Evolutionary conservation across 2,797 vertebrate genomes (phyloP), one percentile per base, ranked within the genome.

Genomic region (Momotus momota): DNA sequence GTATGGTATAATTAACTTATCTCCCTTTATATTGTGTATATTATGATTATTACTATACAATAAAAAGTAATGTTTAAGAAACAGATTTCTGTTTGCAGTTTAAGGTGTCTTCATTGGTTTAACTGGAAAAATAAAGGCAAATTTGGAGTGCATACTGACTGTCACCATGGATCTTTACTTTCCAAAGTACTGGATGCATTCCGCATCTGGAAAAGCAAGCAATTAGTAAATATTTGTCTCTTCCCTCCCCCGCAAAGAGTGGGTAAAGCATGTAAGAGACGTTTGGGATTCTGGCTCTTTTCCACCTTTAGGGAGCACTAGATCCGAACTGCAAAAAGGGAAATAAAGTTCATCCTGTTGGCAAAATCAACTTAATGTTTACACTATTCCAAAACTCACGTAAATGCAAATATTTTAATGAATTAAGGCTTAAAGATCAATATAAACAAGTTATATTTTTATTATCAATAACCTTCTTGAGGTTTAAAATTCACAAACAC

Each of bases 401-500:
- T 22, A 74, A 85, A 71, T 4, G 51, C 14, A 78, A 78, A 43
- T 51, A 75, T 54, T 90, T 83, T 64, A 77, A 90, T 43, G 26
- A 86, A 78, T 60, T 33, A 71, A 90, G 16, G 11, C 5, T 45
- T 90, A 51, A 61, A 62, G 91, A 91, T 3, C 6, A 66, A 81
- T 29, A 79, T 3, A 74, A 79, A 35, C 23, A 81, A 77, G 72
- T 55, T 62, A 6, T n/a, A 64, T 84, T 81, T 75, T 75, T 55
- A 57, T 72, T 7, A 2, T 29, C n/a, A 48, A 7, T 38, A 92
- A 67, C 35, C 6, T 94, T 69, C 55, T 60, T 41, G 40, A 79
- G 2, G 7, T 45, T 86, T 86, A 73, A 86, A 88, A 94, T 81
- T 75, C 79, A 95, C 27, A 64, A 93, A 83, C 33, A 92, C 25